Percentiles rank a stretch among this genome's conserved stretches.
Evolutionary conservation across 2,113 vertebrate species (phyloP).

Genomic region (Melanerpes formicivorus): DNA sequence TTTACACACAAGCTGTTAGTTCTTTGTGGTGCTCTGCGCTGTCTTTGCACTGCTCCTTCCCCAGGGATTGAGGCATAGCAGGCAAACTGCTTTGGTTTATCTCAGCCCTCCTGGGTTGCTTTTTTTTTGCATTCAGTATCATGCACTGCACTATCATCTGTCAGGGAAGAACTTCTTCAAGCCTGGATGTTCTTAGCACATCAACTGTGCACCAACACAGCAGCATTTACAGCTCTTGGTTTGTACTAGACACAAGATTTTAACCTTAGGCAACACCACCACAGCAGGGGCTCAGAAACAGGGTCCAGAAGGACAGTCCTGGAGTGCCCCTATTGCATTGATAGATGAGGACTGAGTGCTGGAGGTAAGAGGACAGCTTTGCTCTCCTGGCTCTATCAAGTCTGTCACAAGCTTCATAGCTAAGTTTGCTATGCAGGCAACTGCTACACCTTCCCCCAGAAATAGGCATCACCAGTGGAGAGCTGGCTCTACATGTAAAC

Average conservation of each 20-base stretch:
- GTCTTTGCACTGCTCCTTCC: background rate
- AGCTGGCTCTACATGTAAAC: background rate
- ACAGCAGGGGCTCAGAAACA: background rate
- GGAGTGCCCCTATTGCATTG: too few species aligned
- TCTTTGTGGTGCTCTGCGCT: background rate
- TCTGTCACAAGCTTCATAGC: background rate
- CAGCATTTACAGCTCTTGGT: background rate
- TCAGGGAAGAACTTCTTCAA: background rate
- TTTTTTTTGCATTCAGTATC: background rate
- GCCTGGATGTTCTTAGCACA: background rate
- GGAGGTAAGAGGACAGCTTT: background rate
- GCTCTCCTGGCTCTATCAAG: background rate
- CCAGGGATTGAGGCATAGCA: background rate
- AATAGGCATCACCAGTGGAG: rapidly evolving
- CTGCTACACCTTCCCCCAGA: background rate
- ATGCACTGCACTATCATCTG: background rate
- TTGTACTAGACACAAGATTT: background rate
- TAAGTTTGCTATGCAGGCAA: background rate
- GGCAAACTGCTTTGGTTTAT: background rate
- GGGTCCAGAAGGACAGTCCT: background rate
- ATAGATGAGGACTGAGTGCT: background rate
- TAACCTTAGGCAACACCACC: background rate
- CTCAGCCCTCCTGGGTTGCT: background rate
- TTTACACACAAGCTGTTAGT: conserved; percentile 13
- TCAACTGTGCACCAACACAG: background rate